Evolutionary conservation across 2,888 invertebrate species (phyloP).

Genomic region (Dryadula phaetusa): DNA sequence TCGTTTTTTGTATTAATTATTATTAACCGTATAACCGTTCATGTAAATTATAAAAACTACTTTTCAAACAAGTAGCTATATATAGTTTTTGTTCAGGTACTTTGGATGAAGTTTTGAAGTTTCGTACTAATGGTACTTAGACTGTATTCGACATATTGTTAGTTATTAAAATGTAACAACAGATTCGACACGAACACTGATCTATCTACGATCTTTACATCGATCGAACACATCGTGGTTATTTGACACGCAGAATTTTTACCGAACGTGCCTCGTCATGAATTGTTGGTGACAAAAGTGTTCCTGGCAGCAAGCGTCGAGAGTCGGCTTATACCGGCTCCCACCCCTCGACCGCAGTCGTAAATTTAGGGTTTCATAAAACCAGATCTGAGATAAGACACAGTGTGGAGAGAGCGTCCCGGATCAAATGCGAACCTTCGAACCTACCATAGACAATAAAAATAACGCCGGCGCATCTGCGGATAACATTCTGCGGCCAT

Average conservation of each 20-base stretch:
- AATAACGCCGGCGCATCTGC: slow-evolving; percentile 82
- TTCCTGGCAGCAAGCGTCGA: slow-evolving; percentile 75
- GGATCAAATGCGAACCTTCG: slow-evolving; percentile 81
- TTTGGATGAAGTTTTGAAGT: neutral
- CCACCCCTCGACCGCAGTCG: slow-evolving; percentile 81
- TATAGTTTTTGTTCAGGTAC: neutral
- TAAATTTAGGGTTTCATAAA: slow-evolving; percentile 85
- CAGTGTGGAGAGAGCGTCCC: slow-evolving; percentile 79
- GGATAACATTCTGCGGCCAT: slow-evolving; percentile 67
- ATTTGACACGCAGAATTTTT: slow-evolving; percentile 80
- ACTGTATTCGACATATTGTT: slow-evolving; percentile 4
- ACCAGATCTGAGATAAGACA: slow-evolving; percentile 84
- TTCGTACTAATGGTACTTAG: neutral
- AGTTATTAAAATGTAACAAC: slow-evolving; percentile 9
- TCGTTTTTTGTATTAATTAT: no score
- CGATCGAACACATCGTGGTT: slow-evolving; percentile 64
- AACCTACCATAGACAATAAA: slow-evolving; percentile 76
- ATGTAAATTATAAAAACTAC: neutral
- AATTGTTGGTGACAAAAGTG: slow-evolving; percentile 81
- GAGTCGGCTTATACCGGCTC: slow-evolving; percentile 77
- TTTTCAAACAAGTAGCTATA: no score
- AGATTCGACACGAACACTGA: slow-evolving; percentile 37
- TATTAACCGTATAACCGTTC: neutral
- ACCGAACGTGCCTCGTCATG: slow-evolving; percentile 78
- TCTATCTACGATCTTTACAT: slow-evolving; percentile 53